Evolutionary conservation across 2,888 invertebrate species (phyloP).

Genomic region (Oligia latruncula): DNA sequence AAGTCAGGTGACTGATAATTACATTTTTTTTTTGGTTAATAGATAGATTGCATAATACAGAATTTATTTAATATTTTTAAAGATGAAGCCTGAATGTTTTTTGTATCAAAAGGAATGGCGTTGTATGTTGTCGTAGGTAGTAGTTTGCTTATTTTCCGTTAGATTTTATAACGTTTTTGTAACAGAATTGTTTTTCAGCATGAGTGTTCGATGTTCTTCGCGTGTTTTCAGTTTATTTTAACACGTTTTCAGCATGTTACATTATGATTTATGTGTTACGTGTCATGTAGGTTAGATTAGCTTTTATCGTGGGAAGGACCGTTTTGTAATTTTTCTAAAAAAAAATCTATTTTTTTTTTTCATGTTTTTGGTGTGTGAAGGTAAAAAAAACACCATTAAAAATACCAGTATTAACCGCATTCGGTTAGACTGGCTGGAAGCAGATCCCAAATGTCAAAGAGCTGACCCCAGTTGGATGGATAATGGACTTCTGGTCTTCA

Average conservation of each 20-base stretch:
- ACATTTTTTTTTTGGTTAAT: conserved; percentile 10
- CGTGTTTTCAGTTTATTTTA: conserved; percentile 39
- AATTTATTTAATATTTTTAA: conserved; percentile 29
- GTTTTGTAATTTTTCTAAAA: conserved; percentile 30
- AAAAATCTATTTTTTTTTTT: too few species aligned
- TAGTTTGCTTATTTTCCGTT: conserved; percentile 61
- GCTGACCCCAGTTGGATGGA: neutral
- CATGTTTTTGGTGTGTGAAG: neutral
- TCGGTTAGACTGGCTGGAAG: neutral
- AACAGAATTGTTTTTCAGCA: conserved; percentile 62
- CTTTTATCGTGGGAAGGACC: conserved; percentile 50
- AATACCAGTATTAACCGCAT: too few species aligned
- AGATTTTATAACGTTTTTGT: conserved; percentile 43
- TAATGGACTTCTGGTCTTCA: neutral
- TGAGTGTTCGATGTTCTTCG: conserved; percentile 62
- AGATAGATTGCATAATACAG: conserved; percentile 46
- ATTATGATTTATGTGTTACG: conserved; percentile 68
- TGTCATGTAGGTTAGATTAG: conserved; percentile 68
- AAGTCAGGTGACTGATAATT: neutral
- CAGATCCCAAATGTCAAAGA: neutral
- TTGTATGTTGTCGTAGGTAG: conserved; percentile 70
- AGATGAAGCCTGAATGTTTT: conserved; percentile 55
- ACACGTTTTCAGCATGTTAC: conserved; percentile 58
- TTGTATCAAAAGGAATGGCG: conserved; percentile 52
- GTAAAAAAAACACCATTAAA: too few species aligned